Conservation (phyloP, 2,888 invertebrate species). For the Lacanobia oleracea region DNA sequence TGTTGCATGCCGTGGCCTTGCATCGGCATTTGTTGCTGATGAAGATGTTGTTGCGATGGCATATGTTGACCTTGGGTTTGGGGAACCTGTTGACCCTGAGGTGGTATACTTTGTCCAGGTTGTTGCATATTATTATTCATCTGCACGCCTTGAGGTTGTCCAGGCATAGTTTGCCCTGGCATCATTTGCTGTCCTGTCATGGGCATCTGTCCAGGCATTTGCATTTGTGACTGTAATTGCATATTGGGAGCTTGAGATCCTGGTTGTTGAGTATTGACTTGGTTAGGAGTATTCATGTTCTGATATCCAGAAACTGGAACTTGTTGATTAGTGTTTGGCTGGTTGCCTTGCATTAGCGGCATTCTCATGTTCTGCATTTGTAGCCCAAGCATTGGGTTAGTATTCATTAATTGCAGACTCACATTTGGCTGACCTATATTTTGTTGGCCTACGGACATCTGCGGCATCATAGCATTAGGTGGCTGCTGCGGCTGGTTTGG, state of each 20-base stretch:
- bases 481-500: constrained; percentile 78
- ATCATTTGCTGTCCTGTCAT: constrained; percentile 69
- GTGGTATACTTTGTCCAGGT: constrained; percentile 70
- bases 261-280: constrained; percentile 73
- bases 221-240: constrained; percentile 73
- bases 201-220: constrained; percentile 76
- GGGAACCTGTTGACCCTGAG: constrained; percentile 71
- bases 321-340: constrained; percentile 76
- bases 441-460: constrained; percentile 78
- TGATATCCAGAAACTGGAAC: constrained; percentile 79
- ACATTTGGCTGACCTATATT: constrained; percentile 74
- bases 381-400: constrained; percentile 82
- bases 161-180: constrained; percentile 55
- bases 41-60: constrained; percentile 62
- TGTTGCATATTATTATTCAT: constrained; percentile 74
- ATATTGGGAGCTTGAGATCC: constrained; percentile 74
- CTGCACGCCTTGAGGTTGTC: constrained; percentile 67
- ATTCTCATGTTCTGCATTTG: constrained; percentile 87
- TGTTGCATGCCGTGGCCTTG: constrained; percentile 70
- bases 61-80: constrained; percentile 70
- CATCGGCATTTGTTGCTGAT: constrained; percentile 70
- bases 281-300: constrained; percentile 77
- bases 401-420: constrained; percentile 76
- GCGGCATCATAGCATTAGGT: constrained; percentile 76
- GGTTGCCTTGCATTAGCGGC: constrained; percentile 81